Evolutionary conservation across 2,113 vertebrate genomes (phyloP), one percentile per base, ranked within the genome.

Genomic region (Danio rerio): DNA sequence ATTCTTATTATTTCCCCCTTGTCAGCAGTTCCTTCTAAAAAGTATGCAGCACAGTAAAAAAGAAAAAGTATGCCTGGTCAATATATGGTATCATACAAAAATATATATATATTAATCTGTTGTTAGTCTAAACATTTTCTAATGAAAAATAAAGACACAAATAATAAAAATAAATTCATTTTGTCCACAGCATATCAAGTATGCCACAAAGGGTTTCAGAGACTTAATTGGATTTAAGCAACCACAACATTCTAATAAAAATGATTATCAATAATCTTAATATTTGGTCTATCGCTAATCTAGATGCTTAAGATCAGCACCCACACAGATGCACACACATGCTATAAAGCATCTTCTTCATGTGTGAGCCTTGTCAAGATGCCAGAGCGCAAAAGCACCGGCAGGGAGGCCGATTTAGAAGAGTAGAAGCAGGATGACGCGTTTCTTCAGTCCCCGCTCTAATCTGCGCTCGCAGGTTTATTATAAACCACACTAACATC

Each of bases 391-490:
- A 68, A 16, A n/a, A 83, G 31, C 15, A 10, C 40, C 8, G n/a
- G 52, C 56, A 40, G 52, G n/a, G 65, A 18, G 18, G 20, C 47
- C 1, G 7, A 45, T 52, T 71, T 21, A 52, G 12, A 31, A 31
- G 69, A 71, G 69, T 18, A 10, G 40, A 63, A 58, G 83, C 81
- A 76, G 15, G 69, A 65, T 79, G 86, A 81, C 50, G 81, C 55
- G 88, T 86, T 85, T 89, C 87, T 88, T 80, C 85, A 88, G 55
- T 85, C 75, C 84, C 74, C 69, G 83, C 66, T 88, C 85, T 92
- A 91, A 94, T 93, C 91, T 90, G 80, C 71, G 80, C 83, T 87
- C 82, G 80, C 89, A 91, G 92, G 81, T 90, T 92, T 90, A 90
- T 90, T 92, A 89, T 87, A 88, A 88, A 89, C 85, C 87, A 90